phyloP scores from a whole-genome alignment of 2,113 vertebrate species.

The Zosterops pallidus region DNA sequence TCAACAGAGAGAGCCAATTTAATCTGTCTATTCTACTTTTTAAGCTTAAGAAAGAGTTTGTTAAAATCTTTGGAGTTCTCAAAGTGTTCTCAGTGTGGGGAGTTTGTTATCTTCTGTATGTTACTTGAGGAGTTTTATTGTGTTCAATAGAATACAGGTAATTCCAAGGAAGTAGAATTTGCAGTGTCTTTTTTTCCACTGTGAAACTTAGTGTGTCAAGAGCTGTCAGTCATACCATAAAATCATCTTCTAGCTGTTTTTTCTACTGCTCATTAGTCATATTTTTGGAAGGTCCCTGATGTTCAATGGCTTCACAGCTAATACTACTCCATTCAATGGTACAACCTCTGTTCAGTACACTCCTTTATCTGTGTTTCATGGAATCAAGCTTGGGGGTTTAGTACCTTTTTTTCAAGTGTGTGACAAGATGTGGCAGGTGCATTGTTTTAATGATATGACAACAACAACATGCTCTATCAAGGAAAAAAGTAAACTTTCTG shows the following conservation, averaged over 20 bases:
- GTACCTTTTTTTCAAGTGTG: not conserved
- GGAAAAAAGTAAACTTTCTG: not conserved
- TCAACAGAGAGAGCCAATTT: not conserved
- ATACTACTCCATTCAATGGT: fast-evolving
- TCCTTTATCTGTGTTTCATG: not conserved
- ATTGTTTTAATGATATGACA: not conserved
- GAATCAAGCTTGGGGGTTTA: not conserved
- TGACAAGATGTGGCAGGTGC: not conserved
- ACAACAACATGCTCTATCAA: not conserved
- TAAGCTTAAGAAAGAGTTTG: not conserved
- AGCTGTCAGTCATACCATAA: not conserved
- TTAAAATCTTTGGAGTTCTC: not conserved
- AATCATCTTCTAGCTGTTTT: not conserved
- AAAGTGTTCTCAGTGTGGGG: not conserved
- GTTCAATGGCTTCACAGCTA: not conserved
- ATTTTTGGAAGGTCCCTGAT: not conserved
- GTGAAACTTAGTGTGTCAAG: not conserved
- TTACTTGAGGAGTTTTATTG: not conserved
- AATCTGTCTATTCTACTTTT: not conserved
- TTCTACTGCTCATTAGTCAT: not conserved
- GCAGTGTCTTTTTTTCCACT: not conserved
- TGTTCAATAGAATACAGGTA: not conserved
- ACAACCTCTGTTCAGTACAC: not conserved
- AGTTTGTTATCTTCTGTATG: not conserved
- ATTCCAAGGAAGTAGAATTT: not conserved